phyloP scores from a whole-genome alignment of 2,888 invertebrate genomes.

The Camptogramma bilineatum region DNA sequence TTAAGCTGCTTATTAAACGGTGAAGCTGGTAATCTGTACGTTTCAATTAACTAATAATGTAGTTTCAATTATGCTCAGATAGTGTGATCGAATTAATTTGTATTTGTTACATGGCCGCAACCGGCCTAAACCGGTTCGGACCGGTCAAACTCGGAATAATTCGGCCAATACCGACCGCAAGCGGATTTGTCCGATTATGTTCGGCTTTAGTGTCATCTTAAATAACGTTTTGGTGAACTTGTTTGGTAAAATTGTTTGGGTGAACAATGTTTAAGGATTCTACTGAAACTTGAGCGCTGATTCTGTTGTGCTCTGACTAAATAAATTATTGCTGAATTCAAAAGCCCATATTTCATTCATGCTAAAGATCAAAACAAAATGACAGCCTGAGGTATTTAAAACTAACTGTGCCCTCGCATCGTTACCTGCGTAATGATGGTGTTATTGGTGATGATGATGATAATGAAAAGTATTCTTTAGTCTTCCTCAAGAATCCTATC shows the following conservation, averaged over 20 bases:
- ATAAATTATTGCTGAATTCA: neutral
- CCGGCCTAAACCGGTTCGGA: slow-evolving; percentile 25
- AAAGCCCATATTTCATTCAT: neutral
- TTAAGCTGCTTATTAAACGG: neutral
- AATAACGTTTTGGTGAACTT: slow-evolving; percentile 8
- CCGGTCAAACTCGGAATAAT: slow-evolving; percentile 52
- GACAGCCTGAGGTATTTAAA: too few relatives aligned
- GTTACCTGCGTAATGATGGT: too few relatives aligned
- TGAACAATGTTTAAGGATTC: slow-evolving; percentile 10
- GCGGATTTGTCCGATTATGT: slow-evolving; percentile 58
- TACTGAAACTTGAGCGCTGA: neutral
- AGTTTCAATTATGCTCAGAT: slow-evolving; percentile 52
- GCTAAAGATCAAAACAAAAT: too few relatives aligned
- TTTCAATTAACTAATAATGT: slow-evolving; percentile 31
- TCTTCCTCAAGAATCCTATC: too few relatives aligned
- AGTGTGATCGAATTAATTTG: slow-evolving; percentile 43
- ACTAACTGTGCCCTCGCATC: too few relatives aligned
- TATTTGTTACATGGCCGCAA: slow-evolving; percentile 28
- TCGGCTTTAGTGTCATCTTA: slow-evolving; percentile 41
- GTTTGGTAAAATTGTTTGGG: slow-evolving; percentile 11
- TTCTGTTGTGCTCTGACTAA: neutral
- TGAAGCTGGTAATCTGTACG: neutral
- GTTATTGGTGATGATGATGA: too few relatives aligned
- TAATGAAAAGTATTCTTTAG: too few relatives aligned
- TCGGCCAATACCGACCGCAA: slow-evolving; percentile 50